Evolutionary conservation across 2,888 invertebrate genomes (phyloP).

Genomic region (Pollenia griseotomentosa): DNA sequence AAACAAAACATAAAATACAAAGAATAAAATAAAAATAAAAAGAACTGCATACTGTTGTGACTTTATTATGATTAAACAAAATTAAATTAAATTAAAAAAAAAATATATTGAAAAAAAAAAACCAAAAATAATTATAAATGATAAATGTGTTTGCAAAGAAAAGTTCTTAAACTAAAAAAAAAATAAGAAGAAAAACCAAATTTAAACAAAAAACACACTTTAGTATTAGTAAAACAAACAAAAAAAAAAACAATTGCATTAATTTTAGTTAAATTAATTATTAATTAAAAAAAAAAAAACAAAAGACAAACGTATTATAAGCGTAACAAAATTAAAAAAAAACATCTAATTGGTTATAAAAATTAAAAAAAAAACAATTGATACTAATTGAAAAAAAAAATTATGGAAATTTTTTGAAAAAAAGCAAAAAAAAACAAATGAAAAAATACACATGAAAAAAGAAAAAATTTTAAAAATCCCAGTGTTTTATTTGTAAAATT

Average conservation of each 20-base stretch:
- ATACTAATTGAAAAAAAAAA: slow-evolving; percentile 67
- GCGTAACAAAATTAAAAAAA: slow-evolving; percentile 58
- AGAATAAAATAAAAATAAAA: slow-evolving; percentile 55
- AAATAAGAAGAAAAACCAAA: slow-evolving; percentile 37
- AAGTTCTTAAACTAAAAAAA: slow-evolving; percentile 67
- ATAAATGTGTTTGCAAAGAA: slow-evolving; percentile 71
- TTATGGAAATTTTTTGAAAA: slow-evolving; percentile 68
- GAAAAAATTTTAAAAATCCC: slow-evolving; percentile 57
- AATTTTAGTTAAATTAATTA: slow-evolving; percentile 73
- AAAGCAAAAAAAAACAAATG: slow-evolving; percentile 61
- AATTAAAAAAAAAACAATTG: slow-evolving; percentile 61
- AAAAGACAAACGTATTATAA: slow-evolving; percentile 65
- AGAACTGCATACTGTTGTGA: slow-evolving; percentile 77
- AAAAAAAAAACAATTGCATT: slow-evolving; percentile 65
- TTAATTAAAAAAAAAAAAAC: slow-evolving; percentile 36
- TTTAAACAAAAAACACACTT: slow-evolving; percentile 63
- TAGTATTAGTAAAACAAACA: slow-evolving; percentile 66
- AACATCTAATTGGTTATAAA: slow-evolving; percentile 70
- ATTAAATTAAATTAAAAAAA: slow-evolving; percentile 64
- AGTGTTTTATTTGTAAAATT: slow-evolving; percentile 68
- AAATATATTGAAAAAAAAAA: slow-evolving; percentile 52
- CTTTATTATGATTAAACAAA: slow-evolving; percentile 73
- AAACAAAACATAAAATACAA: slow-evolving; percentile 35
- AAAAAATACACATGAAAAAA: slow-evolving; percentile 73
- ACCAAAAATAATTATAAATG: slow-evolving; percentile 57